Percentiles rank a stretch among this genome's conserved stretches.
Evolutionary conservation across 2,113 vertebrate species (phyloP).

Genomic region (Syrmaticus mikado): DNA sequence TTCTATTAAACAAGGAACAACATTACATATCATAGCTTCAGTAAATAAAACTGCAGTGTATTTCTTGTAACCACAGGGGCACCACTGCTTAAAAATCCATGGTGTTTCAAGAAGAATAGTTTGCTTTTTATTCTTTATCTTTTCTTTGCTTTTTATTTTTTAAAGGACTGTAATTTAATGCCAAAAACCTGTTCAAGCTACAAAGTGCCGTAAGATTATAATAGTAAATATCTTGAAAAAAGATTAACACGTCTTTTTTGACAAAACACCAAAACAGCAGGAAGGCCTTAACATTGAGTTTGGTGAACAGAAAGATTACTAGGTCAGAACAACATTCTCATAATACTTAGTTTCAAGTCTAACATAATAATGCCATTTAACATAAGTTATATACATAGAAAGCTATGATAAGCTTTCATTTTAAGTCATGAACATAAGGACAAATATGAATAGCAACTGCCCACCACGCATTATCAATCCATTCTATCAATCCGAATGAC

Average conservation of each 20-base stretch:
- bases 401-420: background rate
- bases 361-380: background rate
- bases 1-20: conserved; percentile 73
- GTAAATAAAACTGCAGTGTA: background rate
- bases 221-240: background rate
- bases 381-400: background rate
- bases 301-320: background rate
- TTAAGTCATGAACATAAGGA: background rate
- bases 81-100: conserved; percentile 51
- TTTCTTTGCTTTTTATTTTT: background rate
- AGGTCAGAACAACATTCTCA: background rate
- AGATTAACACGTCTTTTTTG: background rate
- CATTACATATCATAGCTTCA: background rate
- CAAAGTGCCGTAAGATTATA: background rate
- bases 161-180: background rate
- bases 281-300: background rate
- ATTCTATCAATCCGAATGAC: background rate
- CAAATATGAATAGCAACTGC: background rate
- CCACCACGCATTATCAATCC: background rate
- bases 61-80: conserved; percentile 33
- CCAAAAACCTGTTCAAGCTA: background rate
- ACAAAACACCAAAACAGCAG: background rate
- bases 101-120: background rate
- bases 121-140: background rate
- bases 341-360: background rate